These are phyloP conservation scores for Pachymerium ferrugineum DNA, from an alignment of 2,888 invertebrate genomes.

Conservation along the genomic window DNA sequence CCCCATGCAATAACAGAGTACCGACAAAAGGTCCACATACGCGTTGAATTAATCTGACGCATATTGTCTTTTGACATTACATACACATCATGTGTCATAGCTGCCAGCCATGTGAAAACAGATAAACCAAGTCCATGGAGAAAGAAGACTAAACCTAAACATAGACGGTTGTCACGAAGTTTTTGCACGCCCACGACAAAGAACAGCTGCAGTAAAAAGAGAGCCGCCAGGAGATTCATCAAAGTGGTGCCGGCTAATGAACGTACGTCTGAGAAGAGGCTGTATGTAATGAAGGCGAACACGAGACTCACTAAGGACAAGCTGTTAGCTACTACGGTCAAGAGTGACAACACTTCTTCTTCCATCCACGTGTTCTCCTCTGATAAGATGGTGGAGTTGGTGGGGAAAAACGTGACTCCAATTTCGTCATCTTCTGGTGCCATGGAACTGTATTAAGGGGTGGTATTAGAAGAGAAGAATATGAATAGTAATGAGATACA, in stretches of 20 bases:
- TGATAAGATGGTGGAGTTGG: not conserved
- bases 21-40: slow-evolving; percentile 44
- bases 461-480: no score
- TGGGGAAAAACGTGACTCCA: not conserved
- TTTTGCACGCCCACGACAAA: slow-evolving; percentile 60
- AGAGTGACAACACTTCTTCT: slow-evolving; percentile 58
- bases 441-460: no score
- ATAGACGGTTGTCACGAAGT: slow-evolving; percentile 55
- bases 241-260: slow-evolving; percentile 61
- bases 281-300: slow-evolving; percentile 65
- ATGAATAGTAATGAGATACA: not conserved
- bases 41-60: slow-evolving; percentile 50
- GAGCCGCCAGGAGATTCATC: slow-evolving; percentile 61
- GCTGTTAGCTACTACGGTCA: slow-evolving; percentile 62
- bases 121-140: slow-evolving; percentile 61
- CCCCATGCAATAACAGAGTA: slow-evolving; percentile 62
- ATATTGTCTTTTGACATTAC: slow-evolving; percentile 50
- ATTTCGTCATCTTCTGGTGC: not conserved
- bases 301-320: slow-evolving; percentile 61
- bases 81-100: slow-evolving; percentile 62
- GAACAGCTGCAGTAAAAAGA: slow-evolving; percentile 62
- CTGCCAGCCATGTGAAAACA: slow-evolving; percentile 62
- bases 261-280: slow-evolving; percentile 61
- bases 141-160: slow-evolving; percentile 58
- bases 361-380: slow-evolving; percentile 45